phyloP scores from a whole-genome alignment of 2,888 invertebrate species.

The Sesia apiformis region DNA sequence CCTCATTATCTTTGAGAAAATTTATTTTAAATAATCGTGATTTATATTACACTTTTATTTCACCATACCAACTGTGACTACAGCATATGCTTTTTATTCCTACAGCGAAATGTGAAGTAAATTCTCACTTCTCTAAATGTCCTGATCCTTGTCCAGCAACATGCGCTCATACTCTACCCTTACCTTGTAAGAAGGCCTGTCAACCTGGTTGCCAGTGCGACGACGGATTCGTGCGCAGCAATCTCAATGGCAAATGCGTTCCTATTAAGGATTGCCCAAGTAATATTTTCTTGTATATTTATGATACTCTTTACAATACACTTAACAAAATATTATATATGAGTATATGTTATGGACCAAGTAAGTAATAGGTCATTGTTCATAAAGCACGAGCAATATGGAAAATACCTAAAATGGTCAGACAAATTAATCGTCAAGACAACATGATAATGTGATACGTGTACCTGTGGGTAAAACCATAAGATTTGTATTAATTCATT shows the following conservation, averaged over 20 bases:
- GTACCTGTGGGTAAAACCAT: not conserved
- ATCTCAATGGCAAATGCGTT: slow-evolving; percentile 1
- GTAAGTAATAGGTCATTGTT: too few relatives aligned
- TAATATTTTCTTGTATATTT: not conserved
- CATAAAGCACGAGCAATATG: too few relatives aligned
- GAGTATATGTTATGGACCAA: too few relatives aligned
- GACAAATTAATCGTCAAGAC: too few relatives aligned
- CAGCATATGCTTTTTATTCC: too few relatives aligned
- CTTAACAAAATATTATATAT: not conserved
- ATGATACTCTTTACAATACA: not conserved
- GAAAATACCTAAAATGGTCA: too few relatives aligned
- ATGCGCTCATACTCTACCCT: not conserved
- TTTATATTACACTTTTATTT: not conserved
- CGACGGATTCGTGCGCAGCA: slow-evolving; percentile 1
- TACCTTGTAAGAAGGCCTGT: not conserved
- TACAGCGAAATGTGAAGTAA: not conserved
- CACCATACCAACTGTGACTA: too few relatives aligned
- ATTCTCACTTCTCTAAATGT: slow-evolving; percentile 1
- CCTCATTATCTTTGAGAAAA: too few relatives aligned
- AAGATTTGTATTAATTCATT: too few relatives aligned
- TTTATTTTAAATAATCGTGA: not conserved
- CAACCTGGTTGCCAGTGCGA: slow-evolving; percentile 1
- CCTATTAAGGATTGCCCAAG: not conserved
- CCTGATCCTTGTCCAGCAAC: slow-evolving; percentile 2
- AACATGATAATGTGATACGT: not conserved